These are phyloP conservation scores for Vultur gryphus DNA, from an alignment of 2,797 vertebrate species.

Conservation along the genomic window DNA sequence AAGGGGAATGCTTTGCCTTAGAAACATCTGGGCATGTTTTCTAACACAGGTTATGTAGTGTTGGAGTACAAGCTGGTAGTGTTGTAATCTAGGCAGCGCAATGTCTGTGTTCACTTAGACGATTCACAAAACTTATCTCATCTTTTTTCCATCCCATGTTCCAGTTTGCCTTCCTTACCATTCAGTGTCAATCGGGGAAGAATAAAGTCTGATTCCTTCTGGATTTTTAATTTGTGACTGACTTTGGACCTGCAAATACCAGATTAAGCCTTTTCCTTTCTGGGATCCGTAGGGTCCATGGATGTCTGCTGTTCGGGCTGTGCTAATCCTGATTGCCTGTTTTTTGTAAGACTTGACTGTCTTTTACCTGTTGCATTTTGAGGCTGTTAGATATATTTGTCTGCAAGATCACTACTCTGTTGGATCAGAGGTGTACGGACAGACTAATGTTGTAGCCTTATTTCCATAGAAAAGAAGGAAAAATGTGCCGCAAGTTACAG, in stretches of 20 bases:
- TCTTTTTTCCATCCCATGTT: background rate
- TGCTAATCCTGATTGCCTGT: background rate
- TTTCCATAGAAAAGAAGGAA: background rate
- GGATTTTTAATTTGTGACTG: background rate
- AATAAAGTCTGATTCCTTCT: background rate
- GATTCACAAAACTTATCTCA: background rate
- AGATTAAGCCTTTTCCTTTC: background rate
- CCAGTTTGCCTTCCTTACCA: background rate
- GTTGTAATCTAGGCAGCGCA: background rate
- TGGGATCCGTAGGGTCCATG: accelerated
- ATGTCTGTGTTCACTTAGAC: background rate
- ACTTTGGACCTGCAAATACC: background rate
- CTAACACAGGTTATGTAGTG: background rate
- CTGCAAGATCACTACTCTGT: background rate
- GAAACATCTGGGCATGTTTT: background rate
- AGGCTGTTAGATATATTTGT: background rate
- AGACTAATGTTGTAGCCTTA: background rate
- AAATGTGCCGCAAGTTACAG: background rate
- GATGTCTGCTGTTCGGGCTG: background rate
- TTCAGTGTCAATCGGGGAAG: background rate
- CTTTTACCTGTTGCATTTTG: background rate
- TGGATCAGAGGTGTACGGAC: background rate
- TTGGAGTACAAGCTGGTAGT: background rate
- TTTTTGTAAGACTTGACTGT: background rate
- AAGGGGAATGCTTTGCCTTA: background rate